These are phyloP conservation scores for Blastobasis lacticolella DNA, from an alignment of 2,888 invertebrate species.

Conservation along the genomic window DNA sequence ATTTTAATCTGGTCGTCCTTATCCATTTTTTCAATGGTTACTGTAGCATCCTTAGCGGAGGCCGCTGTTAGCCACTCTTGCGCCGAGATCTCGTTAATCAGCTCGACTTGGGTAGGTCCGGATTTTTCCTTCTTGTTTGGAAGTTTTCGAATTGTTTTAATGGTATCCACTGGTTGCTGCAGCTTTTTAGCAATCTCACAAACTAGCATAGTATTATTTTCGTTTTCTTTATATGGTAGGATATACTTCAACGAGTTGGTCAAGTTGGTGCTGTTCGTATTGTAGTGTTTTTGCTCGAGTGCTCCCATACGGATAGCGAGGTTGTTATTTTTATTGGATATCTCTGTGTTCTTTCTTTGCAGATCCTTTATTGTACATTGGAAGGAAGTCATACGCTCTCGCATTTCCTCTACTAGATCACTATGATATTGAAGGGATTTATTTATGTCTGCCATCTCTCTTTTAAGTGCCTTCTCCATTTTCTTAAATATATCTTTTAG, in stretches of 20 bases:
- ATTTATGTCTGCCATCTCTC: not conserved
- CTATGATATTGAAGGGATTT: not conserved
- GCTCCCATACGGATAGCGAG: not conserved
- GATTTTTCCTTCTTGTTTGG: not conserved
- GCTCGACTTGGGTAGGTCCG: not conserved
- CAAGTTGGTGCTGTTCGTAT: not conserved
- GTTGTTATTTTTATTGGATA: conserved; percentile 1
- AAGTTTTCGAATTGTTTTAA: not conserved
- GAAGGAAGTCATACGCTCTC: not conserved
- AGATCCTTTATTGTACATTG: not conserved
- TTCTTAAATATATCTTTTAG: not conserved
- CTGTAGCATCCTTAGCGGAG: not conserved
- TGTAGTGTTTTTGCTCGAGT: not conserved
- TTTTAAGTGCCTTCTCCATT: not conserved
- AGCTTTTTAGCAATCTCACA: not conserved
- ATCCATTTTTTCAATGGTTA: not conserved
- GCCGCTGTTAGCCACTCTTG: not conserved
- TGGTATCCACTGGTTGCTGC: no score
- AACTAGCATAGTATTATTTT: not conserved
- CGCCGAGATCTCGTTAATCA: not conserved
- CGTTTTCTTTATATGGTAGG: not conserved
- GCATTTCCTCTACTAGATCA: conserved; percentile 1
- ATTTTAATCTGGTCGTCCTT: not conserved
- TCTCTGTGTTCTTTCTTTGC: conserved; percentile 1
- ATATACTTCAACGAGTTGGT: not conserved